Evolutionary conservation across 2,888 invertebrate species (phyloP), one percentile per base, ranked within the genome.

Genomic region (Pachydiplax longipennis): DNA sequence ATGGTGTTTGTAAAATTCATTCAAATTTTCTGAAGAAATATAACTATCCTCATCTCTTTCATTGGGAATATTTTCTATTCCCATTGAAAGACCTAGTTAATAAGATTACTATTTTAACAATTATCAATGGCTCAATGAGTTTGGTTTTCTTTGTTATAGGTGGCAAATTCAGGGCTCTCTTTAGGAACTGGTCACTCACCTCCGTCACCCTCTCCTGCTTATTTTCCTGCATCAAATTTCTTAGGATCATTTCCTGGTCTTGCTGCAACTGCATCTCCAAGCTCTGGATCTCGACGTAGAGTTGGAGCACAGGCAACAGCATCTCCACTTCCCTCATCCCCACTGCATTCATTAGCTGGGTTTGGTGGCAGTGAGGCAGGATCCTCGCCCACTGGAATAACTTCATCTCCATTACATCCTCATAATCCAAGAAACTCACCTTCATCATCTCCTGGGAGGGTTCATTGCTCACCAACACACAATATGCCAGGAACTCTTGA

Each of bases 261-360:
- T 40, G 92, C 93, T 65, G 93, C 93, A 40, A 90, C 93, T 61
- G 93, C 93, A 40, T 90, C 92, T 61, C 92, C 92, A 48, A 92
- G 92, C 53, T 92, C 92, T 92, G 91, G 92, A n/a, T 92, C 91
- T 53, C 91, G 93, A 73, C 91, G 91, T 73, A 92, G 93, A 65
- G 93, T 93, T 6, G 92, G 93, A 65, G 93, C 92, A 18, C 94
- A 95, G 48, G 95, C 95, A 44, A 94, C 94, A 91, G 92, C 94
- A 92, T 95, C 95, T 73, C 95, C 95, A 31, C 95, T 94, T 92
- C 94, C 94, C 35, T 95, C 95, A 31, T 93, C 93, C 90, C 92
- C 93, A 6, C 93, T 93, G 65, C 94, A 93, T 92, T 61, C 35
- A 37, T 65, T 87, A 61, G 61, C 61, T 31, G 87, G 87, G 22